phyloP scores from a whole-genome alignment of 2,113 vertebrate species.

The Larimichthys crocea region DNA sequence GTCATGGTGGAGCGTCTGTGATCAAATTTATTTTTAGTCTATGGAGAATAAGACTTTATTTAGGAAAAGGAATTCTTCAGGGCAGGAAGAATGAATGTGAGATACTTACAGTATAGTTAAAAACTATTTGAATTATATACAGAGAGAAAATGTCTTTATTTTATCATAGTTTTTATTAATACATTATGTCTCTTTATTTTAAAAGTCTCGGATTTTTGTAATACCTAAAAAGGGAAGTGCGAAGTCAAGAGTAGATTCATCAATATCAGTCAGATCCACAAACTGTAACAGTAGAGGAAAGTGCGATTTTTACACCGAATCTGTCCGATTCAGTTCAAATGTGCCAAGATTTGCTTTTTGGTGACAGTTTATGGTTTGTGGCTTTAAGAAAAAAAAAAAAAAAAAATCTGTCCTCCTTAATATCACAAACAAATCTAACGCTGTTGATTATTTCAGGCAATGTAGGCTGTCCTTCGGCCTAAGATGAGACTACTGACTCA shows the following conservation, averaged over 20 bases:
- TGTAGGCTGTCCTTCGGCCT: not conserved
- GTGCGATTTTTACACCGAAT: slow-evolving; percentile 6
- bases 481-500: not conserved
- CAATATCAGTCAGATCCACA: slow-evolving; percentile 7
- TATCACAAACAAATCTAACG: not conserved
- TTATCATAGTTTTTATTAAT: slow-evolving; percentile 74
- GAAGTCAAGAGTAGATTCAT: slow-evolving; percentile 27
- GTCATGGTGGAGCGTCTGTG: slow-evolving; percentile 65
- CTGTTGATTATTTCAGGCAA: slow-evolving; percentile 10
- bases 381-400: slow-evolving; percentile 44
- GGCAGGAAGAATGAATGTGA: slow-evolving; percentile 61
- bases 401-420: not conserved
- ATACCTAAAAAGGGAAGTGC: slow-evolving; percentile 32
- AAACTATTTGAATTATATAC: slow-evolving; percentile 68
- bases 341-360: slow-evolving; percentile 36
- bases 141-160: slow-evolving; percentile 76
- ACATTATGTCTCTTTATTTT: slow-evolving; percentile 69
- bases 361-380: slow-evolving; percentile 46
- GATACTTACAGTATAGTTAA: slow-evolving; percentile 58
- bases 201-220: slow-evolving; percentile 68
- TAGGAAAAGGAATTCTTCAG: slow-evolving; percentile 49
- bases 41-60: slow-evolving; percentile 44
- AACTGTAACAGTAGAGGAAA: not conserved
- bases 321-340: not conserved
- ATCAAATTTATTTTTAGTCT: slow-evolving; percentile 54